A percentile compares a stretch with the other conserved stretches of the same genome.
phyloP scores from a whole-genome alignment of 2,113 vertebrate species.

The Chiloscyllium plagiosum region DNA sequence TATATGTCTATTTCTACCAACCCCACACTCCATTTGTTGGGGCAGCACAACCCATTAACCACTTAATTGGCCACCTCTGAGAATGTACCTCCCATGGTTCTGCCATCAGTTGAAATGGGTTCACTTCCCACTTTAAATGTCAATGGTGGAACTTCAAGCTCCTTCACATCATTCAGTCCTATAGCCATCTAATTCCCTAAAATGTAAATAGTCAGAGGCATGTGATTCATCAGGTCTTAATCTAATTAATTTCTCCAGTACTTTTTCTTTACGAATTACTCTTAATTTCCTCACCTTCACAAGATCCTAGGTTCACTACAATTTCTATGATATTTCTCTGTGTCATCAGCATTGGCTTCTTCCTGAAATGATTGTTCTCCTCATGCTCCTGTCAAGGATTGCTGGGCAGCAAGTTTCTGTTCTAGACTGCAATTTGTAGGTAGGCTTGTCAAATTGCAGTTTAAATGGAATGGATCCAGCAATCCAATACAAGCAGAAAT shows the following conservation, averaged over 20 bases:
- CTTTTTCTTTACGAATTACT: neutral
- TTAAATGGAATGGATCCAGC: neutral
- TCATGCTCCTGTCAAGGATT: neutral
- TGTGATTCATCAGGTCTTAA: neutral
- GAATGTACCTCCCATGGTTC: too few relatives aligned
- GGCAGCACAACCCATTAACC: neutral
- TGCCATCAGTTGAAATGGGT: too few relatives aligned
- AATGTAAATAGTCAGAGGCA: neutral
- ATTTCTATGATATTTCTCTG: neutral
- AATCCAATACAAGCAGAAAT: neutral
- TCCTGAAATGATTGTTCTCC: neutral
- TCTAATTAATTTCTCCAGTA: neutral
- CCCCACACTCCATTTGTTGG: neutral
- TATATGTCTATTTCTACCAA: neutral
- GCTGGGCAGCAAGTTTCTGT: neutral
- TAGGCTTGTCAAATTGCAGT: neutral
- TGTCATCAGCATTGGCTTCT: neutral
- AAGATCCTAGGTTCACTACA: neutral
- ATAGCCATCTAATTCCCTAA: neutral
- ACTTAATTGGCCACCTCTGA: neutral
- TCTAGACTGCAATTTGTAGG: neutral
- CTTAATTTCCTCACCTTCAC: neutral
- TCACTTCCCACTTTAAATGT: neutral
- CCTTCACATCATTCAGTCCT: neutral
- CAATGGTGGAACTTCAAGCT: neutral